Evolutionary conservation across 2,113 vertebrate species (phyloP).

Genomic region (Mormoops blainvillei): DNA sequence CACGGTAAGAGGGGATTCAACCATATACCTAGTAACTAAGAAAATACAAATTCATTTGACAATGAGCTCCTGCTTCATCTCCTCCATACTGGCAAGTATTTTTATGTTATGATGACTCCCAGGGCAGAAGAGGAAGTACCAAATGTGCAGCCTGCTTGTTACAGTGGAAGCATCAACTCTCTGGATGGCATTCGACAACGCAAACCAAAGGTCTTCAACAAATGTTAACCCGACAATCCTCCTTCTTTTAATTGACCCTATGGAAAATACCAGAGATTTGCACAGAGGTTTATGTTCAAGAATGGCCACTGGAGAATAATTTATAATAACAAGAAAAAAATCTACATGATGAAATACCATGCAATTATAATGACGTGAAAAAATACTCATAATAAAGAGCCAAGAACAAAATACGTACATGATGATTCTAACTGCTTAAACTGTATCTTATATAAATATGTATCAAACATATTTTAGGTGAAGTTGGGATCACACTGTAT

Average conservation of each 20-base stretch:
- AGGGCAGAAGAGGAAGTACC: neutral
- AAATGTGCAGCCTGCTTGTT: neutral
- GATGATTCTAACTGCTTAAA: constrained; percentile 13
- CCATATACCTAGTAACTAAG: neutral
- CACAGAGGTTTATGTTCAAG: neutral
- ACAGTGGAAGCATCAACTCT: neutral
- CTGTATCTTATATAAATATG: neutral
- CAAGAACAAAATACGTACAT: neutral
- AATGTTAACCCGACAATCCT: neutral
- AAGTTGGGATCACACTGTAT: neutral
- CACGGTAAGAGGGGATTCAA: neutral
- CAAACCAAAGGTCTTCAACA: neutral
- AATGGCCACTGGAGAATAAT: neutral
- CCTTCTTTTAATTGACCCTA: neutral
- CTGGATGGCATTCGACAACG: neutral
- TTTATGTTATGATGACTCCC: neutral
- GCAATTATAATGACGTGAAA: neutral
- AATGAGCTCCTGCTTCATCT: neutral
- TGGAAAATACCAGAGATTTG: neutral
- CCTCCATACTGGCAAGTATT: neutral
- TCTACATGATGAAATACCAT: neutral
- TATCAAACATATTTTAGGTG: neutral
- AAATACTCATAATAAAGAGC: neutral
- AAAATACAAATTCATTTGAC: neutral
- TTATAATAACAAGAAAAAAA: neutral